phyloP scores from a whole-genome alignment of 2,797 vertebrate species.

The Microcaecilia unicolor region DNA sequence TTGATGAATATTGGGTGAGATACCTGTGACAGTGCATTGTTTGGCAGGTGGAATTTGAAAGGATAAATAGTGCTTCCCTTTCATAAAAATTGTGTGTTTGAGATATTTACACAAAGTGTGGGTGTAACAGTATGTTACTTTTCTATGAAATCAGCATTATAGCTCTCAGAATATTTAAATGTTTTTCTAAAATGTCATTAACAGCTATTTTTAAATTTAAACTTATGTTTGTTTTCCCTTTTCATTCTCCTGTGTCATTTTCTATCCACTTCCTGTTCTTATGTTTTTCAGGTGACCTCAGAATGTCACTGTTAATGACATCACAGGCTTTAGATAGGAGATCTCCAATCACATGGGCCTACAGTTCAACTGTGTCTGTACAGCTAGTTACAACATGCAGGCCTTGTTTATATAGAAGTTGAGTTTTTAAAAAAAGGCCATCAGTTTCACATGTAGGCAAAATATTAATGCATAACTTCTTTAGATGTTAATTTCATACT shows the following conservation, averaged over 20 bases:
- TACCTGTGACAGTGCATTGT: background rate
- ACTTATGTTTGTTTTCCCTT: rapidly evolving
- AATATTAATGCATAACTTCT: rapidly evolving
- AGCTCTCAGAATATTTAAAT: rapidly evolving
- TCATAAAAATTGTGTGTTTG: too few relatives aligned
- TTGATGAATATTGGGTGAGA: background rate
- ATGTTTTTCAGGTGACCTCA: constrained; percentile 5
- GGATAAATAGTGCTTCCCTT: background rate
- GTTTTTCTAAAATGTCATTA: background rate
- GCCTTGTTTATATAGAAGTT: background rate
- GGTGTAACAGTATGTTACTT: background rate
- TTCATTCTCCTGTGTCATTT: background rate
- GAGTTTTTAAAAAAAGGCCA: rapidly evolving
- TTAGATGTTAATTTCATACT: too few relatives aligned
- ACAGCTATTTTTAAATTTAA: background rate
- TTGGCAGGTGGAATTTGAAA: background rate
- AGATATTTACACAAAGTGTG: background rate
- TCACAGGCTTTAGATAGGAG: constrained; percentile 5
- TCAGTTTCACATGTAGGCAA: rapidly evolving
- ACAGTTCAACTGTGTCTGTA: background rate
- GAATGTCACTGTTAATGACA: background rate
- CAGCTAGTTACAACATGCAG: background rate
- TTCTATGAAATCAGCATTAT: constrained; percentile 1
- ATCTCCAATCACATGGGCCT: background rate
- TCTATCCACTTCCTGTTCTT: background rate